Base-by-base conservation (phyloP, 2,113 vertebrate genomes). In the Serilophus lunatus region DNA sequence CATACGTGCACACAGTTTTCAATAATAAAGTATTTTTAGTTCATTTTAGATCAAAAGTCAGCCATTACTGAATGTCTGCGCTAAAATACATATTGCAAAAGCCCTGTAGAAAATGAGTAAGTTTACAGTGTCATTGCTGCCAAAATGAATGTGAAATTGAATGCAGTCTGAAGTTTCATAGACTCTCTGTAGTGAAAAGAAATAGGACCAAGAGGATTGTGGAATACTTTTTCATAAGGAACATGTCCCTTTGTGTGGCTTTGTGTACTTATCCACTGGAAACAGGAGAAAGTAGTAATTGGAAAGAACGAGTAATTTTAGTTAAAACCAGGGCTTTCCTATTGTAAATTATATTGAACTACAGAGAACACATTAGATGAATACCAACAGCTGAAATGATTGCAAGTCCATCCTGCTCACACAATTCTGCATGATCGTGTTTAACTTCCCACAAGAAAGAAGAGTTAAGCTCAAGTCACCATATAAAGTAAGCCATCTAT, bases 31-130 rank as follows among this genome's bases (percentile, higher is more conserved):
- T 91, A 91, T 74, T 95, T 95, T 97, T 88, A 77, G 66, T 59
- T 86, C 59, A 82, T 91, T 91, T 94, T 75, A 93, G 66, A 94
- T 95, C 88, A 96, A 71, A 89, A 94, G 85, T 93, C 89, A 96
- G 77, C 72, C 82, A 68, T 31, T 87, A 50, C 72, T 78, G 86
- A 86, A 77, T 65, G 51, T 61, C 72, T 93, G 47, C 38, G 65
- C 79, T 93, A 87, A 93, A 93, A 87, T 65, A 95, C 36, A 66
- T 89, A 69, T 44, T 93, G 86, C 87, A 96, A 85, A 95, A 95
- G 24, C 85, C 76, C 87, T 90, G 82, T 71, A 96, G 92, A 87
- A 96, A 95, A 86, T 92, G 29, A 82, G 70, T 45, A 84, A 66
- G 81, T 95, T 90, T 94, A 85, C 86, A 92, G 83, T 71, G 47